Conservation (phyloP, 2,113 vertebrate species). For the Hippocampus mohnikei region DNA sequence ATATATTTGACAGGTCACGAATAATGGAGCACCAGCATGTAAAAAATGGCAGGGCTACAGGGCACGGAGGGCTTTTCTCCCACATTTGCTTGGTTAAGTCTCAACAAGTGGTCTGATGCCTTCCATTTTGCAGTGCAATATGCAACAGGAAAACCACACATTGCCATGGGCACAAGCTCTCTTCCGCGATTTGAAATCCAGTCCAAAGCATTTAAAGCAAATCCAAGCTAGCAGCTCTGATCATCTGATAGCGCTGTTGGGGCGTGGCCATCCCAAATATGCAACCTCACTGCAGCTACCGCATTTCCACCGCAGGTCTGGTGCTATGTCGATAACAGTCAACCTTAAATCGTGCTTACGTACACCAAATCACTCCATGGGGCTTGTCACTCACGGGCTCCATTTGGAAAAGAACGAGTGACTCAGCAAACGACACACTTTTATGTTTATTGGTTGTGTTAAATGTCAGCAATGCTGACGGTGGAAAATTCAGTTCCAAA, state of each 20-base stretch:
- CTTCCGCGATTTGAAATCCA: not conserved
- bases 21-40: not conserved
- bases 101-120: constrained; percentile 6
- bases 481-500: constrained; percentile 20
- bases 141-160: not conserved
- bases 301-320: constrained; percentile 63
- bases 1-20: not conserved
- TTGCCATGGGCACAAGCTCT: not conserved
- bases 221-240: constrained; percentile 20
- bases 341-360: constrained; percentile 33
- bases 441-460: constrained; percentile 22
- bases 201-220: constrained; percentile 12
- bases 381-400: constrained; percentile 11
- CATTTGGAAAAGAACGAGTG: constrained; percentile 21
- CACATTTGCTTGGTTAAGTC: not conserved
- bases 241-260: constrained; percentile 23
- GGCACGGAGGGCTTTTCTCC: not conserved
- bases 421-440: constrained; percentile 36
- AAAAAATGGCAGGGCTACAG: not conserved
- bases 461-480: constrained; percentile 7
- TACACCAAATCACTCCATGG: constrained; percentile 17
- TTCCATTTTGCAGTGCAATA: not conserved
- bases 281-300: constrained; percentile 68
- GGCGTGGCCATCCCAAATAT: constrained; percentile 61
- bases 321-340: constrained; percentile 47